Base-by-base conservation (phyloP, 1,140 invertebrate genomes). In the Cydia amplana region DNA sequence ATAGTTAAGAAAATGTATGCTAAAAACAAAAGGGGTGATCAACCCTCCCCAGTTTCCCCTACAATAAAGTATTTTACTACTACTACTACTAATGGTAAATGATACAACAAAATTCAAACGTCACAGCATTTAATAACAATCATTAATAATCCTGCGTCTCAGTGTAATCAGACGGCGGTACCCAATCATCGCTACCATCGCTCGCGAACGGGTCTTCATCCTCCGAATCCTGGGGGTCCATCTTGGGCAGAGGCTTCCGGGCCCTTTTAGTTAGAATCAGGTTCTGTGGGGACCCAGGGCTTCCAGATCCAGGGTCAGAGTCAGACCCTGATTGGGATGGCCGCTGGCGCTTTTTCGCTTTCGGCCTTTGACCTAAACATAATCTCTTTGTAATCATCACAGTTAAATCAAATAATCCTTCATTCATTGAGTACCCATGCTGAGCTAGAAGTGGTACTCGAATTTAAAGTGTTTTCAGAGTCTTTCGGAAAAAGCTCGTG, bases 201-300 rank as follows among this genome's bases (percentile, higher is more conserved):
- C 65, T 70, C 28, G 28, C n/a, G 32, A 70, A 70, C 2, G 65
- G 65, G 28, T 70, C 65, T 20, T 70, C 64, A 16, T 28, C 16
- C 9, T 90, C 90, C 16, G 72, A 73, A 87, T 9, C 86, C 88
- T 46, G 65, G 16, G 28, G 20, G 20, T 40, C 32, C 16, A 36
- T 18, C 28, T 70, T 70, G 16, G 36, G 32, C 1, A 90, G 12
- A 0, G 78, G 63, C 72, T 82, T 89, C 25, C 90, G 79, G 1
- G 43, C 65, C 65, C 88, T 85, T 73, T 90, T 90, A 0, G 79
- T 80, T 16, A 91, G 80, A 32, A 89, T 82, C 4, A 87, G 75
- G 36, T 78, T 67, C 4, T 36, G 16, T 0, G 65, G 65, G 7
- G 65, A 70, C 65, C 16, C 28, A 18, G 64, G 16, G 9, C 43